A percentile compares a stretch with the other conserved stretches of the same genome.
Conservation (phyloP, 2,888 invertebrate species). For the Minunthozetes semirufus region DNA sequence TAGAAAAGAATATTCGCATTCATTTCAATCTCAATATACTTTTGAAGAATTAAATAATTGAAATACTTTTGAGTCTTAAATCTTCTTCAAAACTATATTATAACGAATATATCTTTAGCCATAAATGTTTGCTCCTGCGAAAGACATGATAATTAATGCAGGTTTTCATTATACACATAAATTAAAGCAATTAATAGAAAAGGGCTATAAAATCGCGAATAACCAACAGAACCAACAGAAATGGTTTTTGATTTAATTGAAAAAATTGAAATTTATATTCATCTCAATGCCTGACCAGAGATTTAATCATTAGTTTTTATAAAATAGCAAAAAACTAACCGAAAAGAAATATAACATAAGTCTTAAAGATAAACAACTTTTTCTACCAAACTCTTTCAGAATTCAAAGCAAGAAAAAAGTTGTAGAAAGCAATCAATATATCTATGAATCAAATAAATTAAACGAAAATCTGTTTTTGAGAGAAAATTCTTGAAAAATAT, state of each 20-base stretch:
- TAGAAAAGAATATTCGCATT: not conserved
- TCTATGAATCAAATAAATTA: no score
- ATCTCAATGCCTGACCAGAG: not conserved
- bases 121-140: not conserved
- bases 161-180: not conserved
- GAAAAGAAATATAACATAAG: not conserved
- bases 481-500: no score
- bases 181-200: not conserved
- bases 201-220: not conserved
- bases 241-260: not conserved
- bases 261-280: not conserved
- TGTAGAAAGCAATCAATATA: no score
- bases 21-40: not conserved
- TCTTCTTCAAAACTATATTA: not conserved
- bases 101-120: not conserved
- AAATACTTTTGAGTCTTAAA: no score
- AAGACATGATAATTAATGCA: constrained; percentile 12
- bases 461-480: no score
- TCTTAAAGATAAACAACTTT: not conserved
- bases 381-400: no score
- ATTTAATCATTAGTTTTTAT: not conserved
- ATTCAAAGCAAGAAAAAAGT: no score
- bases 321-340: not conserved
- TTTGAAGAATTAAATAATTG: not conserved
- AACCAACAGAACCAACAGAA: not conserved